phyloP scores from a whole-genome alignment of 2,888 invertebrate genomes.

The Plagiodera versicolora region DNA sequence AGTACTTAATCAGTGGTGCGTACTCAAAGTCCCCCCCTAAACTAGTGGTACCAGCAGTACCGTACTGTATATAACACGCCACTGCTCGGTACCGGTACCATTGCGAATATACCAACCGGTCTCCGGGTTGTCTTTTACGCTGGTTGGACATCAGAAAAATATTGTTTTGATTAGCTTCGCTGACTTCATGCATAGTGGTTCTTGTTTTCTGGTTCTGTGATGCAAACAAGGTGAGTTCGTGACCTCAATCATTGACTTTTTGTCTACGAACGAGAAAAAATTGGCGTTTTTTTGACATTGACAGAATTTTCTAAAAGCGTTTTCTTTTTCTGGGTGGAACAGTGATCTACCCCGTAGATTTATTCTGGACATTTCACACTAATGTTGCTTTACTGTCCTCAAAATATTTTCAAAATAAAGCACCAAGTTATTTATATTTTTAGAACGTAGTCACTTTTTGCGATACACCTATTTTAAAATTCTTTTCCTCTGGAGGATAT shows the following conservation, averaged over 20 bases:
- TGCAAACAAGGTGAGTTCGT: conserved; percentile 5
- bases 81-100: conserved; percentile 20
- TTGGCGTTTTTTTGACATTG: not conserved
- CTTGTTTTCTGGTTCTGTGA: not conserved
- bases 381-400: no score
- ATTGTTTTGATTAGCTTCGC: not conserved
- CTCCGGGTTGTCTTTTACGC: conserved; percentile 26
- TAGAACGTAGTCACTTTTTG: no score
- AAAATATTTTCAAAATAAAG: no score
- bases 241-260: not conserved
- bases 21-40: not conserved
- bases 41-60: not conserved
- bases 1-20: not conserved
- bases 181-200: not conserved
- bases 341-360: no score
- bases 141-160: conserved; percentile 14
- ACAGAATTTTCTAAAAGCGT: no score
- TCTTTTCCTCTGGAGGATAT: no score
- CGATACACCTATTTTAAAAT: no score
- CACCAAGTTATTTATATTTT: no score
- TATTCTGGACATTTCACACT: no score
- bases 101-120: conserved; percentile 26
- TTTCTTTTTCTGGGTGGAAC: no score
- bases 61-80: conserved; percentile 9
- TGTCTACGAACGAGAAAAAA: not conserved